Conservation (phyloP, 2,113 vertebrate genomes). For the Emydocephalus ijimae region DNA sequence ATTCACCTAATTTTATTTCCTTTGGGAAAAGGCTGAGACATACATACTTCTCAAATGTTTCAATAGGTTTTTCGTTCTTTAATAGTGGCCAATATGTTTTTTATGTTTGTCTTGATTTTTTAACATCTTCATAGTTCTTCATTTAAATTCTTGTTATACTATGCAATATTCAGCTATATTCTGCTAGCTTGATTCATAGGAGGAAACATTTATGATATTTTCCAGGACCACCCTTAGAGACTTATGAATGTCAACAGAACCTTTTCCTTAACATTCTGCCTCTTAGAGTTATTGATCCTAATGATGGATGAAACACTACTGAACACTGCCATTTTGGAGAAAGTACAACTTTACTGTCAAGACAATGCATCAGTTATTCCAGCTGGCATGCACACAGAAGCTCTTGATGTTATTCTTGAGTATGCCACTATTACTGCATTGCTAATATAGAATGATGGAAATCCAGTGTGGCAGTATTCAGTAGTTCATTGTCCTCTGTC, state of each 20-base stretch:
- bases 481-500: background rate
- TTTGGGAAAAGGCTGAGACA: background rate
- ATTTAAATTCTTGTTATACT: background rate
- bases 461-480: background rate
- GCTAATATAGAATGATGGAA: background rate
- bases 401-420: background rate
- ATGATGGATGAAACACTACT: background rate
- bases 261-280: background rate
- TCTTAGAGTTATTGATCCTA: background rate
- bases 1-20: slow-evolving; percentile 6
- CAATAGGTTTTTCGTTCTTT: background rate
- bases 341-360: background rate
- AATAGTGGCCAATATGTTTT: background rate
- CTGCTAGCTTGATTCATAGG: background rate
- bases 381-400: background rate
- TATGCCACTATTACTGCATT: background rate
- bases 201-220: background rate
- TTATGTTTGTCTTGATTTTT: background rate
- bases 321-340: background rate
- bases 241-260: background rate
- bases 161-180: background rate
- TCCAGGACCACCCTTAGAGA: background rate
- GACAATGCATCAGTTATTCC: background rate
- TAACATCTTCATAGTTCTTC: background rate
- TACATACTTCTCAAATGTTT: background rate